Evolutionary conservation across 2,888 invertebrate genomes (phyloP), one percentile per base, ranked within the genome.

Genomic region (Notocelia uddmanniana): DNA sequence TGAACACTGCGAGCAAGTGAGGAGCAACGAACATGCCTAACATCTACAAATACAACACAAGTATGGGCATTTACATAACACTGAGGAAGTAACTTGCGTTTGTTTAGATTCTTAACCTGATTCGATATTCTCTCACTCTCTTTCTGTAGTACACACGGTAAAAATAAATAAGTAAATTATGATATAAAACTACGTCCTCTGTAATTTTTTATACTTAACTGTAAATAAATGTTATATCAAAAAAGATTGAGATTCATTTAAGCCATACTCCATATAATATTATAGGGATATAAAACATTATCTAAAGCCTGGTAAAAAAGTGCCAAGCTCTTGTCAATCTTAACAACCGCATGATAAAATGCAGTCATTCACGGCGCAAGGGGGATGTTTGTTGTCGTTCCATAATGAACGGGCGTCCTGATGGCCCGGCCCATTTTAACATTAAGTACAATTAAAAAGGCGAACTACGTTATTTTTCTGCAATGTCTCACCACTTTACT

Each of bases 191-290:
- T 26, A 26, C 55, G n/a, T 26, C 55, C 55, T 55, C 55, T 26
- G 55, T 26, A 45, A n/a, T n/a, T 62, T 48, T 21, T 59, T 18
- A 31, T 18, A 23, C 31, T 31, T n/a, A 45, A 31, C 50, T 45
- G 62, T 62, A 26, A 62, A 62, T 62, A 31, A 31, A 31, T 31
- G 31, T 26, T 26, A 31, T 50, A 62, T 48, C 31, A 62, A 62
- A 62, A 45, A 31, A 31, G 11, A 23, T n/a, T 62, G 62, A 62
- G 62, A 62, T 62, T 62, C 62, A 48, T 45, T 31, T 50, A 48
- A 50, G 31, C 13, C 48, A 50, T 50, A 19, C 48, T 48, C n/a
- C 18, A 26, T 62, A 31, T 31, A 2, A 26, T 26, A 37, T 41
- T 60, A 21, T 23, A 5, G 9, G 2, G 26, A 26, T 31, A 18